These are phyloP conservation scores for Bagarius yarrelli DNA, from an alignment of 2,113 vertebrate species.

Conservation along the genomic window DNA sequence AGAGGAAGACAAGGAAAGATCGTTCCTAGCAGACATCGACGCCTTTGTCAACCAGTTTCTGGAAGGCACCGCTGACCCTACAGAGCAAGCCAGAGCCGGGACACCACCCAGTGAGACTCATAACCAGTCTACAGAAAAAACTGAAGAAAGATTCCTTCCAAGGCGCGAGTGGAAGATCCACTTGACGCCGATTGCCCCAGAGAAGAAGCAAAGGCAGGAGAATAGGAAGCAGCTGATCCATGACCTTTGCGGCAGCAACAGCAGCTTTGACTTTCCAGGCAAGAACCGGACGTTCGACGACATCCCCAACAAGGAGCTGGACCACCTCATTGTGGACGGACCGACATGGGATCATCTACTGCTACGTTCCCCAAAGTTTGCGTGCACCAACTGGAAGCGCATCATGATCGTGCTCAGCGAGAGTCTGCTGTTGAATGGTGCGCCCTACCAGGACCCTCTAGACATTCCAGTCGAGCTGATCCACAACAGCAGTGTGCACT, in stretches of 20 bases:
- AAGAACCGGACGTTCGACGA: conserved; percentile 94
- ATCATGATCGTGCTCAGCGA: conserved; percentile 95
- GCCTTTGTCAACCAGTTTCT: conserved; percentile 83
- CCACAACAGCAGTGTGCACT: conserved; percentile 90
- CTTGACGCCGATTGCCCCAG: conserved; percentile 70
- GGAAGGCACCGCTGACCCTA: conserved; percentile 75
- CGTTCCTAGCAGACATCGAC: conserved; percentile 77
- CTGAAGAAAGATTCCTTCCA: conserved; percentile 80
- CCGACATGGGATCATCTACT: conserved; percentile 93
- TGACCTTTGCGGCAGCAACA: conserved; percentile 81
- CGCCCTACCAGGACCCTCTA: conserved; percentile 84
- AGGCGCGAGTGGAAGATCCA: conserved; percentile 87
- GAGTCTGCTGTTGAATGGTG: conserved; percentile 81
- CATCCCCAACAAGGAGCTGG: conserved; percentile 93
- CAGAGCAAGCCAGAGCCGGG: conserved; percentile 55
- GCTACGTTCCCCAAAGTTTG: conserved; percentile 97
- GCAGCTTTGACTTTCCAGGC: conserved; percentile 81
- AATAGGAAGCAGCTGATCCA: conserved; percentile 73
- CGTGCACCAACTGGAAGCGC: conserved; percentile 97
- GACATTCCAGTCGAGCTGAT: conserved; percentile 82
- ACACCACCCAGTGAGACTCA: conserved; percentile 54
- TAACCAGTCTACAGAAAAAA: conserved; percentile 69
- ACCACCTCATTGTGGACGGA: conserved; percentile 96
- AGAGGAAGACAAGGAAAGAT: conserved; percentile 40
- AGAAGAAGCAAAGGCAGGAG: conserved; percentile 77